Evolutionary conservation across 2,888 invertebrate genomes (phyloP).

Genomic region (Copidosoma aretas): DNA sequence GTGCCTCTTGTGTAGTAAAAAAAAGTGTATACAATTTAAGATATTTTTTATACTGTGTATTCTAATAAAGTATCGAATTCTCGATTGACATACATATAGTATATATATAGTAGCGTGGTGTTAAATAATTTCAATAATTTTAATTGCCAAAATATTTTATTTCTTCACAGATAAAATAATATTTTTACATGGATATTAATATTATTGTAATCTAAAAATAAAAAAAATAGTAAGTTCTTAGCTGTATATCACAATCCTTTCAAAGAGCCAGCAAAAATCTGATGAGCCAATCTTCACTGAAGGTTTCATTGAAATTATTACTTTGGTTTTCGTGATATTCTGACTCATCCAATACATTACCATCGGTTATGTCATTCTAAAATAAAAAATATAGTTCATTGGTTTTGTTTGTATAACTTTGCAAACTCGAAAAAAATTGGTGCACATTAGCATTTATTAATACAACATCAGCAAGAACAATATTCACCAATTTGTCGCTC

Average conservation of each 20-base stretch:
- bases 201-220: too few species aligned
- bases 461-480: too few species aligned
- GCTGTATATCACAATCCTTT: background rate
- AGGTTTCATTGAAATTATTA: slow-evolving; percentile 6
- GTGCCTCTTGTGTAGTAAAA: background rate
- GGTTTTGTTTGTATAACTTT: background rate
- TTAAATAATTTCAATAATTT: too few species aligned
- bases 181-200: too few species aligned
- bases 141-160: too few species aligned
- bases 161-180: too few species aligned
- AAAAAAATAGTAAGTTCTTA: too few species aligned
- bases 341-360: background rate
- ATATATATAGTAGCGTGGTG: too few species aligned
- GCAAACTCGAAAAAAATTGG: background rate
- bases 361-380: slow-evolving; percentile 24
- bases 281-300: slow-evolving; percentile 20
- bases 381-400: background rate
- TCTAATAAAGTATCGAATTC: too few species aligned
- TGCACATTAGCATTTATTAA: background rate
- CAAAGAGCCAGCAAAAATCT: slow-evolving; percentile 16
- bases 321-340: slow-evolving; percentile 13
- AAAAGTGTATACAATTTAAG: too few species aligned
- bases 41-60: too few species aligned
- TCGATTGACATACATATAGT: too few species aligned
- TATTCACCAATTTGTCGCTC: slow-evolving; percentile 54